These are phyloP conservation scores for Metridium senile DNA, from an alignment of 92 coral and sea anemone genomes.

Conservation along the genomic window DNA sequence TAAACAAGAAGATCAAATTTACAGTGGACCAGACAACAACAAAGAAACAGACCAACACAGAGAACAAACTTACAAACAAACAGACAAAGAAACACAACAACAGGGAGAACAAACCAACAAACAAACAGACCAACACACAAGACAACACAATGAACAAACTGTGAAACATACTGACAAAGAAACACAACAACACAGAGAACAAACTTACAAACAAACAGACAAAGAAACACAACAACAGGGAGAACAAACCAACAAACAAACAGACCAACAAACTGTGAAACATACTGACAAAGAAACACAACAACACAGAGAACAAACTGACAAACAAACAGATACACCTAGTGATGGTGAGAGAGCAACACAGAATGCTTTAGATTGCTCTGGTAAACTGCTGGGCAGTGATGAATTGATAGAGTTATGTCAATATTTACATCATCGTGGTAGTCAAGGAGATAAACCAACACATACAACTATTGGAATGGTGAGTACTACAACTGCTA, in stretches of 20 bases:
- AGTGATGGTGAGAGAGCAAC: background rate
- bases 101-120: background rate
- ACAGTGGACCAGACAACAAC: background rate
- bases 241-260: background rate
- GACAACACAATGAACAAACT: background rate
- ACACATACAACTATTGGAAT: conserved; percentile 63
- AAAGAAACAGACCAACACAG: background rate
- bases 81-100: background rate
- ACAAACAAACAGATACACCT: background rate
- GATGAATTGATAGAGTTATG: conserved; percentile 77
- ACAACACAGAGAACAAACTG: background rate
- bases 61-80: background rate
- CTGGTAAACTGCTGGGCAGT: conserved; percentile 60
- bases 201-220: background rate
- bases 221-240: background rate
- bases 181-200: background rate
- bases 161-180: background rate
- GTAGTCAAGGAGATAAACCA: conserved; percentile 1
- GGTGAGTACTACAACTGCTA: conserved; percentile 37
- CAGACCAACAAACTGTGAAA: too few relatives aligned
- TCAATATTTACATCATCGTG: conserved; percentile 51
- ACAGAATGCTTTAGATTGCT: background rate
- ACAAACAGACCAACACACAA: background rate
- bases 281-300: background rate
- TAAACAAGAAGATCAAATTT: background rate